A percentile compares a stretch with the other conserved stretches of the same genome.
These are phyloP conservation scores for Aproaerema taeniolella DNA, from an alignment of 2,888 invertebrate species.

Conservation along the genomic window DNA sequence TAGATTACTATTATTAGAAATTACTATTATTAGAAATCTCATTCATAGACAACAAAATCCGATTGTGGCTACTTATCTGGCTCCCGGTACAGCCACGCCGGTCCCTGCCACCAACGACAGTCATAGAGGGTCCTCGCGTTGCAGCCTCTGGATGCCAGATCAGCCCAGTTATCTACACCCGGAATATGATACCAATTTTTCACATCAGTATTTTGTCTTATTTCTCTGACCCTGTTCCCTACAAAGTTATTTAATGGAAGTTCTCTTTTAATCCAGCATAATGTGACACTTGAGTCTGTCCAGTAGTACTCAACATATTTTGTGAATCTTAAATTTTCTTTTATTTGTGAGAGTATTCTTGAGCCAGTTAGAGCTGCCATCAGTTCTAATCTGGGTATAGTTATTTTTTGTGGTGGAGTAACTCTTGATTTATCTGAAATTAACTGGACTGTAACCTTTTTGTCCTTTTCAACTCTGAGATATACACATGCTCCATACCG, in stretches of 20 bases:
- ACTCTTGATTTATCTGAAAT: slow-evolving; percentile 11
- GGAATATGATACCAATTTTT: slow-evolving; percentile 10
- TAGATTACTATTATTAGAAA: too few species aligned
- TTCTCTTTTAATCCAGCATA: neutral
- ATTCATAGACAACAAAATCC: neutral
- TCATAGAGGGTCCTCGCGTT: slow-evolving; percentile 4
- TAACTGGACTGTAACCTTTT: slow-evolving; percentile 2
- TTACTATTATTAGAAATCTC: too few species aligned
- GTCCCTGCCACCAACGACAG: slow-evolving; percentile 14
- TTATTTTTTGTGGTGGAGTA: slow-evolving; percentile 9
- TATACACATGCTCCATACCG: too few species aligned
- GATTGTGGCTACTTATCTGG: slow-evolving; percentile 6
- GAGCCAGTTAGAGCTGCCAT: slow-evolving; percentile 12
- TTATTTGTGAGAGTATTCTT: slow-evolving; percentile 2
- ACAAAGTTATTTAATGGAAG: too few species aligned
- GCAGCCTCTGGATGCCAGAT: too few species aligned
- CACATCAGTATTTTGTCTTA: too few species aligned
- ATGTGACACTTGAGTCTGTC: slow-evolving; percentile 5
- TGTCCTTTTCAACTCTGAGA: slow-evolving; percentile 3
- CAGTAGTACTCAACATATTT: slow-evolving; percentile 3
- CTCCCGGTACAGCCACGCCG: slow-evolving; percentile 2
- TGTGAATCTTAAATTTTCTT: neutral
- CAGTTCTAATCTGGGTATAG: slow-evolving; percentile 14
- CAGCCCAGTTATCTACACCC: slow-evolving; percentile 10
- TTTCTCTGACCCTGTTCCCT: too few species aligned